Percentiles rank a stretch among this genome's conserved stretches.
Conservation (phyloP, 2,113 vertebrate genomes). For the Xenopus borealis region DNA sequence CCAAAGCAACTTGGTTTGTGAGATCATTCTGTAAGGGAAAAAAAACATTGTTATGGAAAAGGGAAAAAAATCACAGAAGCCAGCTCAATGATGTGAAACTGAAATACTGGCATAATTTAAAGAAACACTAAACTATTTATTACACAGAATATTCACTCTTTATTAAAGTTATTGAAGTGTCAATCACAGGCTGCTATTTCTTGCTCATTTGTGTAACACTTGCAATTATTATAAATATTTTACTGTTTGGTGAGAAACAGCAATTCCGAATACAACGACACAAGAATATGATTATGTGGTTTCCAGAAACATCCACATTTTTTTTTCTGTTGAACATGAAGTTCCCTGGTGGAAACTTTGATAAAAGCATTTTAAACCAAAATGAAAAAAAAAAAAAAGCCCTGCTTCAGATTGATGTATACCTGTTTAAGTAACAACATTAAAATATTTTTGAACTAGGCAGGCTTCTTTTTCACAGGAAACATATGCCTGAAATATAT, state of each 20-base stretch:
- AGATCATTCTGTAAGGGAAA: conserved; percentile 14
- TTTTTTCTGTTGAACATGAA: not conserved
- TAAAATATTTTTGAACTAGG: not conserved
- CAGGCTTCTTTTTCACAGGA: not conserved
- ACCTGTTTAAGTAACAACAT: conserved; percentile 12
- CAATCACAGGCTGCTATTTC: not conserved
- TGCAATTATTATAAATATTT: not conserved
- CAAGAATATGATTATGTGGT: not conserved
- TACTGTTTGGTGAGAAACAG: not conserved
- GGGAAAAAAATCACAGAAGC: conserved; percentile 5
- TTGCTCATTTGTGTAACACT: not conserved
- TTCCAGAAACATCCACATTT: not conserved
- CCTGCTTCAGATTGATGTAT: not conserved
- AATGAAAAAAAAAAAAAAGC: not conserved
- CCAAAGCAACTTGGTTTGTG: conserved; percentile 14
- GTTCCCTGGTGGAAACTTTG: not conserved
- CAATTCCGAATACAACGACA: not conserved
- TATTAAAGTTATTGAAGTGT: conserved; percentile 5
- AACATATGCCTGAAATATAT: conserved; percentile 15
- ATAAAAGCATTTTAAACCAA: not conserved
- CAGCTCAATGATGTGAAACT: not conserved
- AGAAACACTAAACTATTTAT: conserved; percentile 3
- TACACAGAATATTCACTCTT: conserved; percentile 10
- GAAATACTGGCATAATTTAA: not conserved
- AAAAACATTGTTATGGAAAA: conserved; percentile 22